A percentile compares a stretch with the other conserved stretches of the same genome.
Evolutionary conservation across 2,888 invertebrate species (phyloP).

Genomic region (Dendrolimus houi): DNA sequence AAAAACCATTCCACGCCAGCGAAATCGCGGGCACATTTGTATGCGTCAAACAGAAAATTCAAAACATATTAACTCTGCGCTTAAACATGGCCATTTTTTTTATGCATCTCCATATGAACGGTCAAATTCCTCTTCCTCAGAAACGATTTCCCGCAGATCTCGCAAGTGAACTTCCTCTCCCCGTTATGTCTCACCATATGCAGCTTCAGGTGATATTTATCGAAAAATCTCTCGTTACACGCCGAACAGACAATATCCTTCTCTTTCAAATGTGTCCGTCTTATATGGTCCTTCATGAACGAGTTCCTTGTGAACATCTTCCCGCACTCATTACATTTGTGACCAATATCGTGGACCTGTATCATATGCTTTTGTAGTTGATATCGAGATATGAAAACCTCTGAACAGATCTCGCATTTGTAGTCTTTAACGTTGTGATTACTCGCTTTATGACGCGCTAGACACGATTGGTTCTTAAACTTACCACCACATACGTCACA

Average conservation of each 20-base stretch:
- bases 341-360: constrained; percentile 58
- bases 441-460: constrained; percentile 55
- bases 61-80: not conserved
- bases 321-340: constrained; percentile 53
- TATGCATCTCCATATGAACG: constrained; percentile 72
- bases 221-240: constrained; percentile 59
- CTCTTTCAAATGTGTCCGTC: constrained; percentile 63
- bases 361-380: constrained; percentile 72
- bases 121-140: constrained; percentile 76
- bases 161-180: constrained; percentile 72
- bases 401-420: constrained; percentile 56
- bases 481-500: constrained; percentile 50
- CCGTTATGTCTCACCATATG: constrained; percentile 75
- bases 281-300: constrained; percentile 60
- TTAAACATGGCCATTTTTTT: constrained; percentile 51
- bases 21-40: too few relatives aligned
- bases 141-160: constrained; percentile 75
- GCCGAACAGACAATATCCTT: constrained; percentile 57
- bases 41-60: too few relatives aligned
- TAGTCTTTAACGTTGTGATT: constrained; percentile 54
- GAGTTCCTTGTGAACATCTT: constrained; percentile 65
- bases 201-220: constrained; percentile 50
- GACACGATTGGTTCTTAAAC: constrained; percentile 53
- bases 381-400: constrained; percentile 66
- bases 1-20: too few relatives aligned